Percentiles rank a stretch among this genome's conserved stretches.
Evolutionary conservation across 2,888 invertebrate species (phyloP).

Genomic region (Liodrosophila aerea): DNA sequence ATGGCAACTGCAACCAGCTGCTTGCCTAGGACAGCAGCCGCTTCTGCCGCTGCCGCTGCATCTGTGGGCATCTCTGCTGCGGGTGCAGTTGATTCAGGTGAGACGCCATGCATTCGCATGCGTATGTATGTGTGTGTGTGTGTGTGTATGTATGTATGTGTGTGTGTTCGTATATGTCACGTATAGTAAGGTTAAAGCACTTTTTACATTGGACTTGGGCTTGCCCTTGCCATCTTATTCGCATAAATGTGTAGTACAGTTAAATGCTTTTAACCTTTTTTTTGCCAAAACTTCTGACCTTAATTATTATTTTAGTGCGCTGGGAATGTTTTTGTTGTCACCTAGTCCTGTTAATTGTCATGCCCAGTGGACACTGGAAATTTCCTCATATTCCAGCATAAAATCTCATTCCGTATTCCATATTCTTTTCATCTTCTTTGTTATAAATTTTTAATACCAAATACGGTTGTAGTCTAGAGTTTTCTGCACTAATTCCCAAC

Average conservation of each 20-base stretch:
- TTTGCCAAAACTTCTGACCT: conserved; percentile 14
- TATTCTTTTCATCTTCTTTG: not conserved
- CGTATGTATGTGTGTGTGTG: not conserved
- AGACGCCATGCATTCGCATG: conserved; percentile 11
- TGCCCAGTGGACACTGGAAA: not conserved
- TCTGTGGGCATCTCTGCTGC: conserved; percentile 12
- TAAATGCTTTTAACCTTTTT: conserved; percentile 30
- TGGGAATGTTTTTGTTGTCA: conserved; percentile 7
- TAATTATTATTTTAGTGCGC: conserved; percentile 4
- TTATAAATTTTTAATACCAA: not conserved
- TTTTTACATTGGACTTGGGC: conserved; percentile 48
- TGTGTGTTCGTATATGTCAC: conserved; percentile 34
- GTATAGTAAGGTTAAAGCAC: conserved; percentile 71
- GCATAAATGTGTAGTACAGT: conserved; percentile 2
- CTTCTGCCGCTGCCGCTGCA: not conserved
- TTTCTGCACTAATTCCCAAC: too few relatives aligned
- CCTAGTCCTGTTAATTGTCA: conserved; percentile 10
- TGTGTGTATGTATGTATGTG: not conserved
- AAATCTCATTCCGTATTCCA: too few relatives aligned
- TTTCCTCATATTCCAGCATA: too few relatives aligned
- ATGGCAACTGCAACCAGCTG: conserved; percentile 54
- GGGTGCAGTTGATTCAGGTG: conserved; percentile 40
- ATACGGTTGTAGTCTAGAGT: too few relatives aligned
- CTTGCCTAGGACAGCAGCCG: conserved; percentile 43
- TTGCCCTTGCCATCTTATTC: conserved; percentile 49